Conservation (phyloP, 2,113 vertebrate species). For the Neodontobutis hainanensis region DNA sequence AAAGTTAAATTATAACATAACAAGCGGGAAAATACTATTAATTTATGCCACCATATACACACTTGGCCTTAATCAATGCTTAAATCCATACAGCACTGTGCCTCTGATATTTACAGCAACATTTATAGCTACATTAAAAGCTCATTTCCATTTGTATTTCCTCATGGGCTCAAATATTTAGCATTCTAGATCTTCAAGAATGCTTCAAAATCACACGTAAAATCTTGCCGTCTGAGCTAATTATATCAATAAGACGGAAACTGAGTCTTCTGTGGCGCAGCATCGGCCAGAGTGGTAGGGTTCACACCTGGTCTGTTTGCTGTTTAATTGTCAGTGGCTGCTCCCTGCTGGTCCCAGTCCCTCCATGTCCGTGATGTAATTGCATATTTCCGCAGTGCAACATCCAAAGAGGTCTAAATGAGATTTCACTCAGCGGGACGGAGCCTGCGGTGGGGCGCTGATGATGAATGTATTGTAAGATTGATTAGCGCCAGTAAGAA, state of each 20-base stretch:
- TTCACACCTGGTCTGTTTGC: constrained; percentile 71
- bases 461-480: constrained; percentile 86
- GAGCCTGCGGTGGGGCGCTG: constrained; percentile 70
- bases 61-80: too few species aligned
- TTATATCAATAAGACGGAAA: neutral
- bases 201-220: neutral
- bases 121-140: too few species aligned
- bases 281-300: constrained; percentile 11
- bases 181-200: neutral
- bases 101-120: too few species aligned
- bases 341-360: constrained; percentile 58
- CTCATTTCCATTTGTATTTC: neutral
- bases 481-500: constrained; percentile 84
- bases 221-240: constrained; percentile 2
- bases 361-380: constrained; percentile 73
- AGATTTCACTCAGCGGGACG: constrained; percentile 76
- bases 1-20: too few species aligned
- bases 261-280: constrained; percentile 20
- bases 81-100: too few species aligned
- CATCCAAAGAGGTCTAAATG: constrained; percentile 76
- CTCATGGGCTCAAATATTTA: neutral
- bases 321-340: constrained; percentile 73
- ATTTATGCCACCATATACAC: too few species aligned
- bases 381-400: constrained; percentile 69
- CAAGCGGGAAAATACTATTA: too few species aligned